Conservation (phyloP, 2,113 vertebrate genomes). For the Pterocles orientalis region DNA sequence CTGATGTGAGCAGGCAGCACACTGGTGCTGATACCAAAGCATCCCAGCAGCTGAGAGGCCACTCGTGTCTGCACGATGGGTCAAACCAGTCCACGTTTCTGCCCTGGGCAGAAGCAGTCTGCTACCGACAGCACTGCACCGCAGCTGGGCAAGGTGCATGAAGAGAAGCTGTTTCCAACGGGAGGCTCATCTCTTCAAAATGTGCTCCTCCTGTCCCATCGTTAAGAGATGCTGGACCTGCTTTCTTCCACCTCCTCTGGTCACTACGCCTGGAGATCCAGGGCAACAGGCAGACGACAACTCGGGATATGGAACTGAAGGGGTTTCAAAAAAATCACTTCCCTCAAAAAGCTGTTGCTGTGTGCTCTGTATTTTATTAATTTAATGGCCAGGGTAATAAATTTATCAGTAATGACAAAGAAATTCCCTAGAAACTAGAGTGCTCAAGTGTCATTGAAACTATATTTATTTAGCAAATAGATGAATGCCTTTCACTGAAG, state of each 20-base stretch:
- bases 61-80: fast-evolving
- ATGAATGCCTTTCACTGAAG: slow-evolving; percentile 41
- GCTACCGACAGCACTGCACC: neutral
- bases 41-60: neutral
- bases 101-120: neutral
- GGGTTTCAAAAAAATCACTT: neutral
- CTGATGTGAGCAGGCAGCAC: neutral
- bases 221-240: neutral
- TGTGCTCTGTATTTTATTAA: neutral
- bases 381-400: slow-evolving; percentile 57
- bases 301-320: neutral
- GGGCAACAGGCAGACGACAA: neutral
- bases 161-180: neutral
- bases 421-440: slow-evolving; percentile 55
- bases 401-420: slow-evolving; percentile 58
- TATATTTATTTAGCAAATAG: slow-evolving; percentile 65
- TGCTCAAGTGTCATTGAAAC: slow-evolving; percentile 58
- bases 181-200: neutral
- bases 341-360: neutral
- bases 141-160: neutral
- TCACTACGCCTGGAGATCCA: neutral
- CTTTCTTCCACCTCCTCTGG: neutral
- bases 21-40: neutral
- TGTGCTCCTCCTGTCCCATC: neutral
- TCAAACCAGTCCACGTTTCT: fast-evolving